A percentile compares a stretch with the other conserved stretches of the same genome.
Conservation (phyloP, 1,140 invertebrate species). For the Phocides pigmalion region DNA sequence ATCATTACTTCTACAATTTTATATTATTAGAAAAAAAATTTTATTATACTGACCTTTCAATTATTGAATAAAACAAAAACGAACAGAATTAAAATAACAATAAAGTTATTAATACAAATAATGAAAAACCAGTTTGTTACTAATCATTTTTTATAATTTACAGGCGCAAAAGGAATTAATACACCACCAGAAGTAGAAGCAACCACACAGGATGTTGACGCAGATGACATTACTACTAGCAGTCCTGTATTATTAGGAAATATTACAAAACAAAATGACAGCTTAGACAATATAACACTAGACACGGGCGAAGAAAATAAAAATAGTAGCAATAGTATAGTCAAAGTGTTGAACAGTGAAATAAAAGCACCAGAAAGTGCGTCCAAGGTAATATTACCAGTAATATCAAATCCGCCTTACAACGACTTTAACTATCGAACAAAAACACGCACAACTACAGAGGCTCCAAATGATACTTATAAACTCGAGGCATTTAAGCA, state of each 20-base stretch:
- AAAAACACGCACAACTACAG: constrained; percentile 37
- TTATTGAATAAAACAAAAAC: too few relatives aligned
- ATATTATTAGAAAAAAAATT: neutral
- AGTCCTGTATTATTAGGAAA: constrained; percentile 31
- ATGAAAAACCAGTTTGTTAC: too few relatives aligned
- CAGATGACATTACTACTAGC: constrained; percentile 33
- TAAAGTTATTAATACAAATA: too few relatives aligned
- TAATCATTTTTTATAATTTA: constrained; percentile 44
- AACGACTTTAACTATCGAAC: constrained; percentile 47
- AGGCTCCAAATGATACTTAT: constrained; percentile 27
- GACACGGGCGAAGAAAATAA: constrained; percentile 35
- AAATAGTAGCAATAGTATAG: constrained; percentile 39
- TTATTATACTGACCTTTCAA: too few relatives aligned
- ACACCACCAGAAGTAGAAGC: constrained; percentile 43
- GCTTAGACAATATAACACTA: constrained; percentile 10
- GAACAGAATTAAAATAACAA: too few relatives aligned
- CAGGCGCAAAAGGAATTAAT: constrained; percentile 59
- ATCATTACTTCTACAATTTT: neutral
- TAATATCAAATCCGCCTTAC: constrained; percentile 43
- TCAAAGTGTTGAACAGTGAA: constrained; percentile 48
- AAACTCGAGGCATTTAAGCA: constrained; percentile 38
- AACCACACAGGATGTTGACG: constrained; percentile 42
- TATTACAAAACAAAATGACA: constrained; percentile 33
- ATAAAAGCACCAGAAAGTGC: constrained; percentile 59
- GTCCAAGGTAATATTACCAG: constrained; percentile 63